Conservation (phyloP, 2,113 vertebrate genomes). For the Nanger granti region DNA sequence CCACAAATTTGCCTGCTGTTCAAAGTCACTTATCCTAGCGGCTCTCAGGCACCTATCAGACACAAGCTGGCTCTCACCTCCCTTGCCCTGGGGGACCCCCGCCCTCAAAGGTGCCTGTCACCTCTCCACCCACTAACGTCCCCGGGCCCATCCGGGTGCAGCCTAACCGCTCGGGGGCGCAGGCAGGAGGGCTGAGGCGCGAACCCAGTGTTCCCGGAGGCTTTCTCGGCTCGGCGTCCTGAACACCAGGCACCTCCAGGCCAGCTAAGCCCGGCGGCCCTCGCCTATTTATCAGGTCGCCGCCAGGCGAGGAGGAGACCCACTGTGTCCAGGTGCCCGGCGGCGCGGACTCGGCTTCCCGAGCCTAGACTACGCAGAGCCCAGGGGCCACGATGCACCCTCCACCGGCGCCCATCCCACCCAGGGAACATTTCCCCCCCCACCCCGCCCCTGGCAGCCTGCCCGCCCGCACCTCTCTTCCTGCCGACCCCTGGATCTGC, state of each 20-base stretch:
- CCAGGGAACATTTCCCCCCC: fast-evolving
- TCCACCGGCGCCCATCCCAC: too few relatives aligned
- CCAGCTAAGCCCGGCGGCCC: conserved; percentile 2
- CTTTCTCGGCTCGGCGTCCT: not conserved
- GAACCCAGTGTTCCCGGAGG: not conserved
- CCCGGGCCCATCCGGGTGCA: not conserved
- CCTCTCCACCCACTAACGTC: conserved; percentile 9
- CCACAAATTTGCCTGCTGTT: not conserved
- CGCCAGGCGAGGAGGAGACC: conserved; percentile 4
- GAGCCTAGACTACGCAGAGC: not conserved
- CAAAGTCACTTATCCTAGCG: not conserved
- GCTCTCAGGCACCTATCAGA: not conserved
- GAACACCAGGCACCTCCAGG: not conserved
- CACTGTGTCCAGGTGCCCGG: not conserved
- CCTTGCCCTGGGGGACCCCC: not conserved
- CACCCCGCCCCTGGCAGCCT: not conserved
- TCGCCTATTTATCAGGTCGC: not conserved
- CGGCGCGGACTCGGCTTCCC: not conserved
- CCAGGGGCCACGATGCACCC: not conserved
- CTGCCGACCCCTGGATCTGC: not conserved
- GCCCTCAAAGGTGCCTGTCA: not conserved
- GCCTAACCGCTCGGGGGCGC: not conserved
- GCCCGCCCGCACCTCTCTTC: not conserved
- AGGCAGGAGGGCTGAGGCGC: not conserved
- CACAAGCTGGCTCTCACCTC: not conserved